These are phyloP conservation scores for Sphenopsis melanotis DNA, from an alignment of 2,797 vertebrate genomes.

Conservation along the genomic window DNA sequence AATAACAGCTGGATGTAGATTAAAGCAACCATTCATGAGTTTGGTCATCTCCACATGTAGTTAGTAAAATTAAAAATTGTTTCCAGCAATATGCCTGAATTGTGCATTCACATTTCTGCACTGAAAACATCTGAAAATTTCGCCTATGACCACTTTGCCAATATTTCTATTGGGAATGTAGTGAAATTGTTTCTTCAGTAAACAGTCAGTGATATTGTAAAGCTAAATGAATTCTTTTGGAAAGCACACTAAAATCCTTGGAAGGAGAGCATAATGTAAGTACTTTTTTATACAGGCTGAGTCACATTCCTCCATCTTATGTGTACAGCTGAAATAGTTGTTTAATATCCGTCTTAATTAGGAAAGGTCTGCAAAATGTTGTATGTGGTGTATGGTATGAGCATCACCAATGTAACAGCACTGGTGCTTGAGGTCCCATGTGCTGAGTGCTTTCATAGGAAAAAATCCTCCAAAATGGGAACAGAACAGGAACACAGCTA, in stretches of 20 bases:
- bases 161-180: background rate
- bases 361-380: background rate
- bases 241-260: background rate
- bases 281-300: background rate
- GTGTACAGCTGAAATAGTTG: constrained; percentile 10
- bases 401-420: background rate
- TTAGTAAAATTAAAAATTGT: background rate
- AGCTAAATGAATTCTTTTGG: background rate
- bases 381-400: background rate
- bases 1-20: background rate
- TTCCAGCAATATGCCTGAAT: background rate
- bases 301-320: background rate
- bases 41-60: background rate
- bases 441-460: background rate
- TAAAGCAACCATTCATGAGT: background rate
- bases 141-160: background rate
- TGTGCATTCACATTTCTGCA: background rate
- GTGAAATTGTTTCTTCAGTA: background rate
- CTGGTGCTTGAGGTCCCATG: background rate
- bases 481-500: background rate
- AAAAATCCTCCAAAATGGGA: background rate
- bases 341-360: background rate
- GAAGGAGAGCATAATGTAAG: background rate
- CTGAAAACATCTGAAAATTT: background rate
- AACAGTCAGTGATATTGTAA: background rate